Conservation (phyloP, 1,140 invertebrate genomes). For the Drosophila novamexicana region DNA sequence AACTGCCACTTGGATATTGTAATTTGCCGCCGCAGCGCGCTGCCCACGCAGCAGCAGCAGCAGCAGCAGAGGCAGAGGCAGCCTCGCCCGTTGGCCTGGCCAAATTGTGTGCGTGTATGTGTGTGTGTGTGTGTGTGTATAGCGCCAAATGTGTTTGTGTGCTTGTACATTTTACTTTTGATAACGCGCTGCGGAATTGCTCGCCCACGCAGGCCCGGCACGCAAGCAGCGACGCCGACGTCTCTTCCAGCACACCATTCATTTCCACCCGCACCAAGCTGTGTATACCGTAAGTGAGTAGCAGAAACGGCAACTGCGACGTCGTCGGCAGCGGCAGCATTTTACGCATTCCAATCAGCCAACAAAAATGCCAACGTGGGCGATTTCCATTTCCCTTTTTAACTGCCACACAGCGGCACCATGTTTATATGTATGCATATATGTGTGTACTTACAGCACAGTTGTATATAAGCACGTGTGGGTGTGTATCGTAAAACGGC, state of each 20-base stretch:
- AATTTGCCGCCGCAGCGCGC: conserved; percentile 45
- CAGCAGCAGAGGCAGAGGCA: not conserved
- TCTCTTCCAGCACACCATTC: conserved; percentile 69
- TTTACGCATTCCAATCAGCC: conserved; percentile 81
- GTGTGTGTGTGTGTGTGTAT: conserved; percentile 1
- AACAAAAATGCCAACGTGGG: conserved; percentile 61
- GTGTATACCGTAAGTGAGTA: conserved; percentile 4
- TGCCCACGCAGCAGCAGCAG: conserved; percentile 22
- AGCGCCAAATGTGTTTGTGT: conserved; percentile 22
- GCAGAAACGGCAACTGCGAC: conserved; percentile 9
- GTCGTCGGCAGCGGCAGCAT: conserved; percentile 44
- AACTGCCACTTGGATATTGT: conserved; percentile 56
- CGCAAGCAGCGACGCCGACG: conserved; percentile 31
- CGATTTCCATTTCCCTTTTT: conserved; percentile 51
- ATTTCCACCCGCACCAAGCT: conserved; percentile 51
- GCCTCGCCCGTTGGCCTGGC: conserved; percentile 39
- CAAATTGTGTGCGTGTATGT: conserved; percentile 5
- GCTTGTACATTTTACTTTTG: conserved; percentile 67
- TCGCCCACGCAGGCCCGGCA: conserved; percentile 61
- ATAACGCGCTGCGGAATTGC: conserved; percentile 73
- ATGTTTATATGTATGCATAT: conserved; percentile 18
- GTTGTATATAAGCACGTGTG: conserved; percentile 10
- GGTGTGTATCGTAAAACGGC: conserved; percentile 35
- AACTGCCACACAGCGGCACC: conserved; percentile 13
- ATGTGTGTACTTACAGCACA: conserved; percentile 1